These are phyloP conservation scores for Liopterus haemorrhoidalis DNA, from an alignment of 2,888 invertebrate species.

Conservation along the genomic window DNA sequence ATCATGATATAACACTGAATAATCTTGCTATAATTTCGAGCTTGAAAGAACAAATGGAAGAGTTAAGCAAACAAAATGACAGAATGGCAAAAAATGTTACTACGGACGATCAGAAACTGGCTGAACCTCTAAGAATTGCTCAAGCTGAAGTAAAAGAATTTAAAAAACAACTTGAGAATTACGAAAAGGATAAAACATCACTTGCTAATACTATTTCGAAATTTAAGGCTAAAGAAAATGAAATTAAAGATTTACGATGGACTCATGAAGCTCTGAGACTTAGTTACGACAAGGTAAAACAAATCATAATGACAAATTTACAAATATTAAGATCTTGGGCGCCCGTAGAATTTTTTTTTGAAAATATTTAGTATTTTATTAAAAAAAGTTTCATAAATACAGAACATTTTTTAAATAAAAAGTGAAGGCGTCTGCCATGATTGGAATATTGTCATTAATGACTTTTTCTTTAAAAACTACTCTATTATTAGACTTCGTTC, in stretches of 20 bases:
- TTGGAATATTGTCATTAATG: background rate
- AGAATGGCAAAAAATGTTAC: constrained; percentile 63
- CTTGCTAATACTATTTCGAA: constrained; percentile 56
- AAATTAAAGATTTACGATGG: constrained; percentile 57
- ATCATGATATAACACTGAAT: constrained; percentile 89
- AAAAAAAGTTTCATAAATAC: constrained; percentile 3
- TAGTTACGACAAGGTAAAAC: constrained; percentile 66
- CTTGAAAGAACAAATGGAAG: constrained; percentile 79
- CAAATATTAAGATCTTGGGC: too few species aligned
- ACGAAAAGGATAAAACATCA: constrained; percentile 76
- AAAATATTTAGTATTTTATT: constrained; percentile 29
- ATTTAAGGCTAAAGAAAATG: constrained; percentile 47
- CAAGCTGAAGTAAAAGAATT: constrained; percentile 65
- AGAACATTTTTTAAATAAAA: constrained; percentile 20
- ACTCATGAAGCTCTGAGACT: constrained; percentile 66
- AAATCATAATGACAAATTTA: too few species aligned
- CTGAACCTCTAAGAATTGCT: constrained; percentile 66
- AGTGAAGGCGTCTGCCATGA: background rate
- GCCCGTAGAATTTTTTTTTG: too few species aligned
- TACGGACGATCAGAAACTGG: constrained; percentile 66
- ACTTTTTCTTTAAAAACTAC: background rate
- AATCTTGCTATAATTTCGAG: constrained; percentile 87
- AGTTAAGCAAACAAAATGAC: constrained; percentile 71
- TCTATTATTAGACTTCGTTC: constrained; percentile 18
- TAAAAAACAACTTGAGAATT: constrained; percentile 72